Base-by-base conservation (phyloP, 64 coral and sea anemone genomes). In the Montipora efflorescens region DNA sequence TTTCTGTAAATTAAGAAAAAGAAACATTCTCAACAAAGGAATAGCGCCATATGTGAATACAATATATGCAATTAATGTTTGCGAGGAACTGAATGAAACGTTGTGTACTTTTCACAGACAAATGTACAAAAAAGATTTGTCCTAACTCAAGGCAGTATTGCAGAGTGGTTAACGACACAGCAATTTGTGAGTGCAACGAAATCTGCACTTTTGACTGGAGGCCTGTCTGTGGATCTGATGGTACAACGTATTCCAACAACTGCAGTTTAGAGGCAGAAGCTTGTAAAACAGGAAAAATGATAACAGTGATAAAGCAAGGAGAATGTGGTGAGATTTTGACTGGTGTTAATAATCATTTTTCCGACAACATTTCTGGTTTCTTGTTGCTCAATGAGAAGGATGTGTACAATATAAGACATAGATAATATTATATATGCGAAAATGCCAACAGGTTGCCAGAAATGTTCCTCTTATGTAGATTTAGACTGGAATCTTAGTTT, bases 211-310 rank as follows among this genome's bases (percentile, higher is more conserved):
- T n/a, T 21, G 87, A 89, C 69, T 89, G 18, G 21, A 75, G 5
- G 5, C 87, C 87, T 25, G 87, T 89, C 5, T 89, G 87, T 89
- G 87, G 87, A 43, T 89, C 87, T 36, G 87, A 89, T 78, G 75
- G 55, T 64, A 76, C 5, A n/a, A 89, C 87, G 13, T 89, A 89
- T 19, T 48, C 87, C 8, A 89, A 89, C 20, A 5, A 76, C 13
- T 89, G 87, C 49, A 76, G 25, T 58, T 47, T 89, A 21, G 71
- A 89, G 18, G 87, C 76, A n/a, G 71, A 89, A n/a, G 87, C 87
- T 47, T 89, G 87, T 15, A 89, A 76, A 76, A 55, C 87, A 8
- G 87, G 55, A 51, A 76, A 76, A 43, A 84, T 4, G 12, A 6
- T 84, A 36, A 48, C 12, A 8, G 23, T 67, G 11, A 59, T 84